phyloP scores from a whole-genome alignment of 2,113 vertebrate genomes.

The Hyaena hyaena region DNA sequence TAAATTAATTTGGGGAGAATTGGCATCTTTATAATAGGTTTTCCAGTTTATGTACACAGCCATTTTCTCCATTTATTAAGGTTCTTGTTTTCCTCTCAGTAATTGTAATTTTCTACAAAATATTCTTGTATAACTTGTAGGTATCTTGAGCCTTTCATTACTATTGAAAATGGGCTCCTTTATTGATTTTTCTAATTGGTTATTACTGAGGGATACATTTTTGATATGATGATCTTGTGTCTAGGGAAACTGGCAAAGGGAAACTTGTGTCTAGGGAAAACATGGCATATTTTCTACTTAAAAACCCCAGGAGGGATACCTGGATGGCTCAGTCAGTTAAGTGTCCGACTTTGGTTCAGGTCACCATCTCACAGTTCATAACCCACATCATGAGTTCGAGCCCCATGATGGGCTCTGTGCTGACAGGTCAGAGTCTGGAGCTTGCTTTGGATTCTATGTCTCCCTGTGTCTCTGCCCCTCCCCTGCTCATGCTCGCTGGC shows the following conservation, averaged over 20 bases:
- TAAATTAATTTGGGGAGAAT: neutral
- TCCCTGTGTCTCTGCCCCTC: neutral
- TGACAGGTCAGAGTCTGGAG: too few relatives aligned
- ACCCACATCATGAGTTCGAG: neutral
- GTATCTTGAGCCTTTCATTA: neutral
- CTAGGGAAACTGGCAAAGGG: neutral
- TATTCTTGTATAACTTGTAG: neutral
- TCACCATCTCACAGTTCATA: neutral
- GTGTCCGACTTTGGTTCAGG: neutral
- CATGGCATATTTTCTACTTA: neutral
- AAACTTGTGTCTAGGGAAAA: neutral
- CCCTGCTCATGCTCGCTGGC: neutral
- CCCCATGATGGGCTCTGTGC: neutral
- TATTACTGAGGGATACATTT: neutral
- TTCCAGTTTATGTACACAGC: neutral
- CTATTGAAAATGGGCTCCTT: neutral
- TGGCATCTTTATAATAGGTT: neutral
- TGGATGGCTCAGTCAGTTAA: neutral
- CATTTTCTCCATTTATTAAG: neutral
- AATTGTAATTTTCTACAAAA: constrained; percentile 30
- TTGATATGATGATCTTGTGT: neutral
- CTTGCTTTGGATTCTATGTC: too few relatives aligned
- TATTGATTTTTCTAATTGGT: constrained; percentile 13
- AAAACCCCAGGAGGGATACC: neutral
- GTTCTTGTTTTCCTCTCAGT: neutral